Evolutionary conservation across 2,888 invertebrate species (phyloP).

Genomic region (Lasioglossum leucozonium): DNA sequence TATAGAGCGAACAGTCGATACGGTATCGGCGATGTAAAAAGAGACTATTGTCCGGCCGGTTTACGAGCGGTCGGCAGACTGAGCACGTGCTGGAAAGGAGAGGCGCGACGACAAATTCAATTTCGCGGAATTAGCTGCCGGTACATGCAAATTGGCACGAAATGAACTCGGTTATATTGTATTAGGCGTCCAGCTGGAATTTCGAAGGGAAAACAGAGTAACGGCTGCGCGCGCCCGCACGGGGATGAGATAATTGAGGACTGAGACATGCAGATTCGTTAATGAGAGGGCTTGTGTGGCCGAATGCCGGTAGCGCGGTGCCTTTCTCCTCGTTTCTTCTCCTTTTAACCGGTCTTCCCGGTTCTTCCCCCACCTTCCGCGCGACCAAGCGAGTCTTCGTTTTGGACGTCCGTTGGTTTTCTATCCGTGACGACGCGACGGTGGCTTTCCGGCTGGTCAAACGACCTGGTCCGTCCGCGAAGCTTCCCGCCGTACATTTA

Average conservation of each 20-base stretch:
- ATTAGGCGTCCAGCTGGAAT: slow-evolving; percentile 83
- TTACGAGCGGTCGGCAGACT: slow-evolving; percentile 43
- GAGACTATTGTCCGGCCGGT: slow-evolving; percentile 51
- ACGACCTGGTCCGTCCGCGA: slow-evolving; percentile 66
- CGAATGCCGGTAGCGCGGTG: slow-evolving; percentile 49
- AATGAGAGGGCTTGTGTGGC: slow-evolving; percentile 80
- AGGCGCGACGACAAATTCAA: slow-evolving; percentile 81
- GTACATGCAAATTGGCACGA: slow-evolving; percentile 84
- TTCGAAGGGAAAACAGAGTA: slow-evolving; percentile 81
- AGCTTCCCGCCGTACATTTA: slow-evolving; percentile 75
- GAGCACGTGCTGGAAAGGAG: slow-evolving; percentile 75
- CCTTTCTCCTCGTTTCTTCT: slow-evolving; percentile 61
- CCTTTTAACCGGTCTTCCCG: slow-evolving; percentile 41
- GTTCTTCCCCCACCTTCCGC: slow-evolving; percentile 6
- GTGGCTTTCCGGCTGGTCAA: slow-evolving; percentile 65
- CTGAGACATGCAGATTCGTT: slow-evolving; percentile 83
- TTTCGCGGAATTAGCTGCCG: slow-evolving; percentile 81
- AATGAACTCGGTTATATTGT: slow-evolving; percentile 84
- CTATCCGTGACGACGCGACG: slow-evolving; percentile 27
- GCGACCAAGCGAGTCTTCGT: slow-evolving; percentile 9
- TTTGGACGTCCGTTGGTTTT: slow-evolving; percentile 22
- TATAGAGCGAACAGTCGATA: slow-evolving; percentile 23
- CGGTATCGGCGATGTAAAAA: slow-evolving; percentile 2
- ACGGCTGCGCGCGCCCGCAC: slow-evolving; percentile 60
- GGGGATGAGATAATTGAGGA: slow-evolving; percentile 80